Evolutionary conservation across 30 jellyfish, hydroid and myxozoan species (phyloP), one percentile per base, ranked within the genome.

Genomic region (Cassiopea xamachana): DNA sequence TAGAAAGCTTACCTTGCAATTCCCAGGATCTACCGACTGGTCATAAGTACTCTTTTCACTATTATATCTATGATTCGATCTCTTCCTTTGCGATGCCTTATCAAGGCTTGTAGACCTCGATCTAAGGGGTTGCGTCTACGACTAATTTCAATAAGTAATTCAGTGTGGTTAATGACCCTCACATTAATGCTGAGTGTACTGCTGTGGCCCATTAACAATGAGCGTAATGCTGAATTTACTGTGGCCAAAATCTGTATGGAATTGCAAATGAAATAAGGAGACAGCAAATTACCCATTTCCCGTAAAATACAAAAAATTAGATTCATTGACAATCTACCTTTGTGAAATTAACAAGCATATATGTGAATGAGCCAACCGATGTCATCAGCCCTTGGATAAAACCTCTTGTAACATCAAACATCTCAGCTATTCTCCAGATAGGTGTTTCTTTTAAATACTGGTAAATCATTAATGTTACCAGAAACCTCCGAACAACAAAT

Each of bases 401-500:
- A 4, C 98, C 98, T 50, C 99, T 77, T 9, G 96, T 72, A 1
- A 87, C 77, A 8, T 91, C 81, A 80, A 84, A 97, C 1, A 39
- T 60, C 8, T 79, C 94, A 9, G 99, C 95, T 27, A 93, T 93
- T 60, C 86, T 69, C 98, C 96, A 93, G 9, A 93, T 94, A 1
- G 98, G 43, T 6, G 82, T 92, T 60, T 88, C 96, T 74, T 92
- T 92, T 91, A 92, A 47, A 44, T 82, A 92, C 48, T 92, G 92
- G 62, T 77, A 92, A 47, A 96, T 55, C 96, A 96, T 89, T 58
- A 96, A 80, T 0, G 98, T 84, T 19, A 95, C 82, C 81, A 85
- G 93, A 81, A 95, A 92, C 13, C 99, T 94, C 39, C 90, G 89
- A 44, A 92, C 82, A 12, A 92, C 92, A 47, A 88, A 76, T 58